Conservation (phyloP, 2,113 vertebrate genomes). For the Noturus placidus region DNA sequence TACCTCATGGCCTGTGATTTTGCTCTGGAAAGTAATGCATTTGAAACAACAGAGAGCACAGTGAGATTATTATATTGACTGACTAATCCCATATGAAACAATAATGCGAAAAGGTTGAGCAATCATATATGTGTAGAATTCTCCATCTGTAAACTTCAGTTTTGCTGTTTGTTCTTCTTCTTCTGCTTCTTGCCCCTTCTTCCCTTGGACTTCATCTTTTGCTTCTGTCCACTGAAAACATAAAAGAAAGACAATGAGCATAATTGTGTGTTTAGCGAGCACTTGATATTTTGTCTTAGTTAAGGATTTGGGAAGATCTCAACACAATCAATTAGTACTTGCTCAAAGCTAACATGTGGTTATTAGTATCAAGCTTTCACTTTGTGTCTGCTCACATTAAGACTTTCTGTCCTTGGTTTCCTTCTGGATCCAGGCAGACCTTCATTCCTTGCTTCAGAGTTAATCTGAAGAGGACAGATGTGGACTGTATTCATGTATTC, state of each 20-base stretch:
- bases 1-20: not conserved
- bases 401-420: constrained; percentile 34
- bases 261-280: not conserved
- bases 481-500: not conserved
- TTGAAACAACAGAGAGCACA: not conserved
- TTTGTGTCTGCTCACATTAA: constrained; percentile 22
- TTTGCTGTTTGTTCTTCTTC: not conserved
- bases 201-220: constrained; percentile 8
- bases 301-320: not conserved
- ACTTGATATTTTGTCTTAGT: not conserved
- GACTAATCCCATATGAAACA: not conserved
- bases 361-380: not conserved
- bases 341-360: not conserved
- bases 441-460: not conserved
- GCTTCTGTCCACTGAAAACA: not conserved
- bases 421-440: constrained; percentile 40
- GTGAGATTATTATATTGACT: not conserved
- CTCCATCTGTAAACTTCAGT: not conserved
- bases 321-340: not conserved
- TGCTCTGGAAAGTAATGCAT: not conserved
- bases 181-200: not conserved
- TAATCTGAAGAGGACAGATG: constrained; percentile 18
- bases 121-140: not conserved
- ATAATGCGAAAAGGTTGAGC: not conserved
- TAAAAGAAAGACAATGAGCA: not conserved